Evolutionary conservation across 2,113 vertebrate species (phyloP).

Genomic region (Platichthys flesus): DNA sequence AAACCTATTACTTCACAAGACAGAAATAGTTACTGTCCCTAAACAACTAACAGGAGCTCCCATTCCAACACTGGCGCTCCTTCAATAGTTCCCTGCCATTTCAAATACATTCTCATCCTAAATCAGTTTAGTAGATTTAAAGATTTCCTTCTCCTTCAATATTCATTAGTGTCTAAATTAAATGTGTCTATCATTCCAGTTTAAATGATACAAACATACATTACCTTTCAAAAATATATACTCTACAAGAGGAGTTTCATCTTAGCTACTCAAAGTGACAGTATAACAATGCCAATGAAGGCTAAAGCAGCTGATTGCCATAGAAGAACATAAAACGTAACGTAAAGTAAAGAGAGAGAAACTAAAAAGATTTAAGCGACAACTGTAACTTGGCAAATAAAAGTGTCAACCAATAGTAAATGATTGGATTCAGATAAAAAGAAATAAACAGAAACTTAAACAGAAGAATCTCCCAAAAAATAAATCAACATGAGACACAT

Average conservation of each 20-base stretch:
- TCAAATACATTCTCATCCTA: constrained; percentile 21
- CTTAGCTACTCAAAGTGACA: constrained; percentile 44
- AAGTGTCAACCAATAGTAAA: constrained; percentile 29
- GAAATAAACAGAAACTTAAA: constrained; percentile 21
- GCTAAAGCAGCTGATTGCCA: constrained; percentile 48
- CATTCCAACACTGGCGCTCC: not conserved
- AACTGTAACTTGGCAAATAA: constrained; percentile 36
- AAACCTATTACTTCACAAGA: not conserved
- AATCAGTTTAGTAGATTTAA: constrained; percentile 26
- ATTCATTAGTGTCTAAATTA: constrained; percentile 48
- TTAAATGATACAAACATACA: constrained; percentile 43
- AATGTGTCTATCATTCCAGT: constrained; percentile 27
- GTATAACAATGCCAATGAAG: constrained; percentile 9
- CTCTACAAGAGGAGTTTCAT: not conserved
- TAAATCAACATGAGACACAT: constrained; percentile 5
- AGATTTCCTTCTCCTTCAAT: constrained; percentile 4
- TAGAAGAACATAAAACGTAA: constrained; percentile 28
- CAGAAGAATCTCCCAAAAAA: constrained; percentile 25
- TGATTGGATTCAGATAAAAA: constrained; percentile 51
- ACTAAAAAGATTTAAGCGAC: constrained; percentile 36
- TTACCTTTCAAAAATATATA: constrained; percentile 21
- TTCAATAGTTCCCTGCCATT: constrained; percentile 8
- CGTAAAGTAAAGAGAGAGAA: not conserved
- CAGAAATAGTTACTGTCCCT: not conserved
- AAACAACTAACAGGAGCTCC: not conserved